These are phyloP conservation scores for Linepithema humile DNA, from an alignment of 1,140 invertebrate species.

Conservation along the genomic window DNA sequence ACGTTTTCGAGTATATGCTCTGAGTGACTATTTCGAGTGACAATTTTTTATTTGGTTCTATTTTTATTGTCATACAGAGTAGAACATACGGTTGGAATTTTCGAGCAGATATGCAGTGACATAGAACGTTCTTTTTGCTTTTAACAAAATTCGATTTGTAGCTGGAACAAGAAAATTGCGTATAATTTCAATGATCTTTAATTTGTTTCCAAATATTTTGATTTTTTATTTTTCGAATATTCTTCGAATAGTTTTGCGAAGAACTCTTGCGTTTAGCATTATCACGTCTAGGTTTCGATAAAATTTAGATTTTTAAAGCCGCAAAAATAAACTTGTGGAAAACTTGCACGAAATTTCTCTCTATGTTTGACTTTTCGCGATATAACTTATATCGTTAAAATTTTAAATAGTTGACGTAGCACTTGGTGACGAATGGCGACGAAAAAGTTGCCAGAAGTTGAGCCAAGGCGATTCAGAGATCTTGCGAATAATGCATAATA, in stretches of 20 bases:
- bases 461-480: not conserved
- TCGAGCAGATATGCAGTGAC: not conserved
- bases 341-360: not conserved
- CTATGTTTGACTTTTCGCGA: not conserved
- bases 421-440: not conserved
- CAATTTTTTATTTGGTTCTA: not conserved
- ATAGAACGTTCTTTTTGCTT: not conserved
- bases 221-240: conserved; percentile 14
- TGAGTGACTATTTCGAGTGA: not conserved
- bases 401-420: not conserved
- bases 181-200: not conserved
- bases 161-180: not conserved
- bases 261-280: conserved; percentile 13
- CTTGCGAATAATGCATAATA: not conserved
- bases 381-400: not conserved
- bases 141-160: conserved; percentile 2
- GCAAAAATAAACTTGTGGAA: conserved; percentile 10
- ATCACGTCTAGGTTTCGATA: not conserved
- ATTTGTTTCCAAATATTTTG: not conserved
- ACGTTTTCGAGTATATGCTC: not conserved
- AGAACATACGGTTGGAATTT: not conserved
- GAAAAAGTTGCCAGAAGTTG: not conserved
- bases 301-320: conserved; percentile 39
- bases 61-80: conserved; percentile 8
- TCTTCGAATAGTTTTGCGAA: conserved; percentile 20